These are phyloP conservation scores for Erpetoichthys calabaricus DNA, from an alignment of 2,797 vertebrate genomes.

Conservation along the genomic window DNA sequence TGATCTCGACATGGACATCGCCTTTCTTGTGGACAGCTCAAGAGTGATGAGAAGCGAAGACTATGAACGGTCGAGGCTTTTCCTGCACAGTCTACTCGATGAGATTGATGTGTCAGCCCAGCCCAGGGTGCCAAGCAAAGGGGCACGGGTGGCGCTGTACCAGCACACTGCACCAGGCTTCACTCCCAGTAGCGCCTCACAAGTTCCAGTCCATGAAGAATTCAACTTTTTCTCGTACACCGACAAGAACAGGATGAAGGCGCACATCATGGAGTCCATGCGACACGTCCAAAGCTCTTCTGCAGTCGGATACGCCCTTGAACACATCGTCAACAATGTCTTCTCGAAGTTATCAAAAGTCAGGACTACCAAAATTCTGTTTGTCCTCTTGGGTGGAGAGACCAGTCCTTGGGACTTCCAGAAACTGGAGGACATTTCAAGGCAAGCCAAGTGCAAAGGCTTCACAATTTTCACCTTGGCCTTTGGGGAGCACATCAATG, in stretches of 20 bases:
- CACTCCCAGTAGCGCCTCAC: constrained; percentile 7
- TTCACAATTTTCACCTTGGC: constrained; percentile 38
- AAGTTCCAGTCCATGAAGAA: constrained; percentile 26
- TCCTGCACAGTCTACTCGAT: constrained; percentile 30
- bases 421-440: constrained; percentile 24
- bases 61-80: constrained; percentile 31
- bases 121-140: constrained; percentile 18
- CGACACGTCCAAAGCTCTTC: constrained; percentile 21
- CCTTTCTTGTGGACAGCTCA: constrained; percentile 39
- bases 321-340: constrained; percentile 33
- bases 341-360: constrained; percentile 23
- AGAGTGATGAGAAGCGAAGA: constrained; percentile 21
- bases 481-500: constrained; percentile 26
- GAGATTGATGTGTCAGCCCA: constrained; percentile 25
- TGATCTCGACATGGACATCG: constrained; percentile 26
- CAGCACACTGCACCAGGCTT: constrained; percentile 27
- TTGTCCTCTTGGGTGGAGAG: constrained; percentile 34
- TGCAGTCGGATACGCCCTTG: constrained; percentile 27
- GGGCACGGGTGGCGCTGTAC: constrained; percentile 37
- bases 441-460: constrained; percentile 39
- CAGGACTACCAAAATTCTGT: constrained; percentile 33
- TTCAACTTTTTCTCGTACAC: constrained; percentile 34
- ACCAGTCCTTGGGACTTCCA: constrained; percentile 28
- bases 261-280: constrained; percentile 20
- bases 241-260: constrained; percentile 27